phyloP scores from a whole-genome alignment of 2,888 invertebrate species.

The Drosophila subsilvestris region DNA sequence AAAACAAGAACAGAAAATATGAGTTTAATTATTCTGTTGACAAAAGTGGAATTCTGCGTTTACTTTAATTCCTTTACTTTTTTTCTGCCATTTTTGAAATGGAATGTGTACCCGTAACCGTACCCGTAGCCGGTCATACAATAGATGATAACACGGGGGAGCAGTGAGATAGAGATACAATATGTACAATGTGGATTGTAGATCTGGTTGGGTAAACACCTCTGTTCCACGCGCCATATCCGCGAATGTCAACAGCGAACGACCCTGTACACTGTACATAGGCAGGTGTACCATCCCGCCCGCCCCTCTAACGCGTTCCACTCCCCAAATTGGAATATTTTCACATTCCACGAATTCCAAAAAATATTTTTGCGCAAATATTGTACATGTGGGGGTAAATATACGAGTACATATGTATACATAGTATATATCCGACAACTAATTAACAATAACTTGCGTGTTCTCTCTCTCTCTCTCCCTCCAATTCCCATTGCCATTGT shows the following conservation, averaged over 20 bases:
- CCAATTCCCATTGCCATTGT: not conserved
- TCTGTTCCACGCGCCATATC: slow-evolving; percentile 61
- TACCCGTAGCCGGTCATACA: slow-evolving; percentile 39
- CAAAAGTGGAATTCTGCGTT: slow-evolving; percentile 67
- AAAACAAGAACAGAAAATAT: slow-evolving; percentile 29
- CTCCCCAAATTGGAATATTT: slow-evolving; percentile 54
- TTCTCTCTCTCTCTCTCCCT: not conserved
- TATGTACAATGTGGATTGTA: slow-evolving; percentile 33
- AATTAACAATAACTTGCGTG: slow-evolving; percentile 51
- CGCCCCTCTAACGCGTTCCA: not conserved
- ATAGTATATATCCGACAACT: slow-evolving; percentile 57
- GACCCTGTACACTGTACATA: slow-evolving; percentile 20
- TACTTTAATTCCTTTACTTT: slow-evolving; percentile 34
- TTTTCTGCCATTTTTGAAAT: slow-evolving; percentile 51
- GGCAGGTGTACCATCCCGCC: not conserved
- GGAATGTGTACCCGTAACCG: slow-evolving; percentile 65
- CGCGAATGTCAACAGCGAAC: slow-evolving; percentile 65
- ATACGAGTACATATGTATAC: not conserved
- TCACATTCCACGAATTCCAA: slow-evolving; percentile 67
- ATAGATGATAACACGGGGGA: slow-evolving; percentile 37
- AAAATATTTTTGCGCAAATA: slow-evolving; percentile 57
- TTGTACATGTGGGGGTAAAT: slow-evolving; percentile 4
- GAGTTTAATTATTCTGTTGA: slow-evolving; percentile 75
- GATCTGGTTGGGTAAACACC: slow-evolving; percentile 44
- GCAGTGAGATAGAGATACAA: slow-evolving; percentile 39